Base-by-base conservation (phyloP, 2,113 vertebrate genomes). In the Mohoua ochrocephala region DNA sequence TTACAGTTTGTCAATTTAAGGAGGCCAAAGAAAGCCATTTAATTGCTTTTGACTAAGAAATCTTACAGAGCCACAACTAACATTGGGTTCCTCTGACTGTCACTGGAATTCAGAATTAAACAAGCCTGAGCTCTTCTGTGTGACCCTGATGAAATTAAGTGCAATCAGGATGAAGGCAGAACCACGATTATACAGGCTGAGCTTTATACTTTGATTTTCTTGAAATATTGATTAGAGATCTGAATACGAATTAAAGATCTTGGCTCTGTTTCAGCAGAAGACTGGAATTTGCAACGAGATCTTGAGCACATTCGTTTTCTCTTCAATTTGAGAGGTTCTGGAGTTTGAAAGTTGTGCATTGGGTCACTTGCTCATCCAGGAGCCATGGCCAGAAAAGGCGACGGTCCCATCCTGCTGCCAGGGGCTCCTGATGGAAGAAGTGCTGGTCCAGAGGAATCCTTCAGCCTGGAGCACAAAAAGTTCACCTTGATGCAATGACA, bases 211-310 rank as follows among this genome's bases (percentile, higher is more conserved):
- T 75, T 52, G 84, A 71, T 91, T 95, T 91, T 88, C 74, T 93
- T 49, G 52, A 89, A 91, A 79, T 75, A 95, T 91, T 60, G 83
- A 89, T 92, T 64, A 77, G 53, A 63, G 56, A 84, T 50, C 37
- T 92, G 85, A 81, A 86, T 94, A 87, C 84, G 83, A 84, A 93
- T 80, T 87, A 65, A 84, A 87, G 54, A 59, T 39, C 68, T 95
- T 45, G 54, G 45, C 75, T 88, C 42, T 67, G 21, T 75, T 84
- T 57, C 87, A 92, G 44, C 49, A 79, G 53, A 30, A 79, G 24
- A 13, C 28, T 59, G 83, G 35, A 27, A 52, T 56, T 56, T 37
- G 12, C 35, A 59, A 18, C 2, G 19, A 59, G 42, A 19, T 78
- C 76, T 70, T 16, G 26, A 79, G 69, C 33, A 49, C 19, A 2